phyloP scores from a whole-genome alignment of 2,797 vertebrate species.

The Acestrorhynchus altus region DNA sequence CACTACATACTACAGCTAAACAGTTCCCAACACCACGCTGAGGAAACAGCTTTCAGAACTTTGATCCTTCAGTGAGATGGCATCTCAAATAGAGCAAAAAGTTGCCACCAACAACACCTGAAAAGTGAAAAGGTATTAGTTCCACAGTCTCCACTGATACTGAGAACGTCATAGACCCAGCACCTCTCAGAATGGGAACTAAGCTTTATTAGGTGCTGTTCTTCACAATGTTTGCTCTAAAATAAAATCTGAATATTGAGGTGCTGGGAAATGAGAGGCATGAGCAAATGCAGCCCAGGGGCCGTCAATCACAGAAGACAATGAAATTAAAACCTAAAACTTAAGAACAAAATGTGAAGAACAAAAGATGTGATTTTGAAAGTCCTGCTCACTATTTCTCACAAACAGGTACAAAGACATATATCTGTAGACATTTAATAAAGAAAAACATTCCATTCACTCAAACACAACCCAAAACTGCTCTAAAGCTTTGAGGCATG shows the following conservation, averaged over 20 bases:
- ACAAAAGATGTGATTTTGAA: not conserved
- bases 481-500: too few relatives aligned
- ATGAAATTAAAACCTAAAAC: not conserved
- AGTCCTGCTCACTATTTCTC: too few relatives aligned
- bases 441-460: too few relatives aligned
- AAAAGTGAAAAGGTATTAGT: not conserved
- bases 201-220: not conserved
- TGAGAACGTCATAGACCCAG: not conserved
- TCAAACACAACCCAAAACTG: too few relatives aligned
- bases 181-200: not conserved
- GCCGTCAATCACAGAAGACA: not conserved
- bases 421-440: too few relatives aligned
- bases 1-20: not conserved
- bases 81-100: not conserved
- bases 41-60: not conserved
- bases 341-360: not conserved
- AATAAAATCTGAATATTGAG: not conserved
- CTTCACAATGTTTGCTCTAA: not conserved
- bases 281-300: not conserved
- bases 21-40: not conserved
- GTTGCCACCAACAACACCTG: too few relatives aligned
- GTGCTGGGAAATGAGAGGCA: not conserved
- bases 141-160: not conserved
- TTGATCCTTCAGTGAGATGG: not conserved
- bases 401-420: too few relatives aligned